These are phyloP conservation scores for Cyphomyrus discorhynchus DNA, from an alignment of 2,113 vertebrate genomes.

Conservation along the genomic window DNA sequence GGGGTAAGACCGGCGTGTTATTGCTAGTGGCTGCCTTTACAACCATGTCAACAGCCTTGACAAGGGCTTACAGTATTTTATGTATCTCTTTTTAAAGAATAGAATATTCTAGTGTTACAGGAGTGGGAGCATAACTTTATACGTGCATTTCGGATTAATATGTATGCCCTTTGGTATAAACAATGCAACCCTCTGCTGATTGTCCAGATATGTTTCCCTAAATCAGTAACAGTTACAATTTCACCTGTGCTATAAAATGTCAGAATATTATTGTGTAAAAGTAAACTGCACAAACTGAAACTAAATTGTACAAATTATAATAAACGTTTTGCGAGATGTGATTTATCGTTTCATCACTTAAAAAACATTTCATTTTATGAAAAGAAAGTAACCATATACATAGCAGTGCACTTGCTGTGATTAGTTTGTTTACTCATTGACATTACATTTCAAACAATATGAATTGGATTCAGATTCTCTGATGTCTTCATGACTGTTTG, in stretches of 20 bases:
- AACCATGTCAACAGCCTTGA: not conserved
- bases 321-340: not conserved
- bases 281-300: not conserved
- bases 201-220: not conserved
- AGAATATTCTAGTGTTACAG: not conserved
- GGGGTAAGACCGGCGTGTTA: conserved; percentile 44
- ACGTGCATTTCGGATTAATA: not conserved
- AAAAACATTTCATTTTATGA: not conserved
- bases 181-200: not conserved
- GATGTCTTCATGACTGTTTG: not conserved
- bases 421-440: not conserved
- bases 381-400: not conserved
- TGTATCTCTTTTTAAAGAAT: not conserved
- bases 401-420: not conserved
- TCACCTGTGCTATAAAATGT: not conserved
- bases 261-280: not conserved
- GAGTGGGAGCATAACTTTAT: not conserved
- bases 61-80: not conserved
- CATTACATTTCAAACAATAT: not conserved
- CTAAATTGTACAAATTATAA: not conserved
- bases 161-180: not conserved
- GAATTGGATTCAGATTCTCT: not conserved
- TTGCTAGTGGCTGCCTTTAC: not conserved
- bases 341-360: not conserved
- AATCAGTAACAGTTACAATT: not conserved